Conservation (phyloP, 2,888 invertebrate species). For the Fragum whitleyi region DNA sequence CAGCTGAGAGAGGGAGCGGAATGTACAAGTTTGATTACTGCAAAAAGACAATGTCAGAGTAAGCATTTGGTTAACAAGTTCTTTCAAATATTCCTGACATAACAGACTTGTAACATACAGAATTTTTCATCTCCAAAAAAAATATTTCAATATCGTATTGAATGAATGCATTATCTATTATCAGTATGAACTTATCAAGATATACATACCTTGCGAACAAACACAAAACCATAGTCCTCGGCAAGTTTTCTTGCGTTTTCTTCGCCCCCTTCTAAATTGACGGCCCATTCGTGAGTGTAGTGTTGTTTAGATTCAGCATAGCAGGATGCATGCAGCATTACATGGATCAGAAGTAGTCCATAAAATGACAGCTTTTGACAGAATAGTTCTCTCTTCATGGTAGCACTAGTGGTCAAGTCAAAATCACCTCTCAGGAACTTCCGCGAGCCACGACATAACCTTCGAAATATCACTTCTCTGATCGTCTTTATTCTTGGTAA, state of each 20-base stretch:
- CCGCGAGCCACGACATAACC: not conserved
- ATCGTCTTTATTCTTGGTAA: not conserved
- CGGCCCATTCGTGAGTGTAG: slow-evolving; percentile 83
- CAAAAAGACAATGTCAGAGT: no score
- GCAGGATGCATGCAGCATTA: slow-evolving; percentile 7
- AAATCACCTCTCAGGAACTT: slow-evolving; percentile 3
- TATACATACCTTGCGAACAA: slow-evolving; percentile 71
- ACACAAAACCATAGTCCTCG: slow-evolving; percentile 80
- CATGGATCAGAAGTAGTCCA: slow-evolving; percentile 29
- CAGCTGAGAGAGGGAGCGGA: no score
- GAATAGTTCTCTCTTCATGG: slow-evolving; percentile 36
- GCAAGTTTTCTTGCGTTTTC: slow-evolving; percentile 77
- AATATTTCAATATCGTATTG: no score
- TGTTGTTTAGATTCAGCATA: slow-evolving; percentile 56
- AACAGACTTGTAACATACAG: no score
- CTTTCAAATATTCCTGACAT: no score
- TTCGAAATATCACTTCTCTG: not conserved
- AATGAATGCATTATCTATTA: no score
- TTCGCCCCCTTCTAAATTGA: slow-evolving; percentile 79
- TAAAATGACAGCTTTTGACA: slow-evolving; percentile 17
- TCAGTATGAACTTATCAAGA: no score
- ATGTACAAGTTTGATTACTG: no score
- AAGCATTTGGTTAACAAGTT: no score
- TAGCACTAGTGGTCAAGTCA: slow-evolving; percentile 28
- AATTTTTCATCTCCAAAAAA: no score